Conservation (phyloP, 2,797 vertebrate genomes). For the Cryptoprocta ferox region DNA sequence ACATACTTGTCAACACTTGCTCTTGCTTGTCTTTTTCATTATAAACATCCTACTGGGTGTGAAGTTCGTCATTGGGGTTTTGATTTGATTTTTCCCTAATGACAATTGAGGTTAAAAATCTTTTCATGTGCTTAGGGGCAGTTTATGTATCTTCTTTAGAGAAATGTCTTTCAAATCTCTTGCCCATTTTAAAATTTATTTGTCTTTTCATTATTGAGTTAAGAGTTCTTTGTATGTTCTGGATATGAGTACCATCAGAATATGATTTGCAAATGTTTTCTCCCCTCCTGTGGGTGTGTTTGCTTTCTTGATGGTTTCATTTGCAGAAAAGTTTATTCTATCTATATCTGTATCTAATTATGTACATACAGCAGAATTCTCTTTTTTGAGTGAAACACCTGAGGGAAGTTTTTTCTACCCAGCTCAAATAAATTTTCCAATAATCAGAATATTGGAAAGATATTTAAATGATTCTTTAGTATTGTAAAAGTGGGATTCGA, state of each 20-base stretch:
- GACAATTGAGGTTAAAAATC: background rate
- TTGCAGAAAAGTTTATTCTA: background rate
- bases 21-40: background rate
- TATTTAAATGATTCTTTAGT: background rate
- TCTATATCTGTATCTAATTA: background rate
- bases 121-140: background rate
- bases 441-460: background rate
- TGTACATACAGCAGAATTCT: background rate
- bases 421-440: constrained; percentile 30
- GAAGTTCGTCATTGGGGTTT: background rate
- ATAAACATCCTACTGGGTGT: background rate
- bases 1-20: background rate
- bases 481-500: background rate
- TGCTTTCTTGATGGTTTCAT: background rate
- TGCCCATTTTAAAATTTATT: background rate
- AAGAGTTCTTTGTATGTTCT: background rate
- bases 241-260: background rate
- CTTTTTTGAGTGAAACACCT: background rate
- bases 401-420: background rate
- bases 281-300: background rate
- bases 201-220: background rate
- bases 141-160: background rate
- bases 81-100: background rate
- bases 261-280: background rate
- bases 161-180: constrained; percentile 41